A percentile compares a stretch with the other conserved stretches of the same genome.
Conservation (phyloP, 2,113 vertebrate species). For the Ammodytes marinus region DNA sequence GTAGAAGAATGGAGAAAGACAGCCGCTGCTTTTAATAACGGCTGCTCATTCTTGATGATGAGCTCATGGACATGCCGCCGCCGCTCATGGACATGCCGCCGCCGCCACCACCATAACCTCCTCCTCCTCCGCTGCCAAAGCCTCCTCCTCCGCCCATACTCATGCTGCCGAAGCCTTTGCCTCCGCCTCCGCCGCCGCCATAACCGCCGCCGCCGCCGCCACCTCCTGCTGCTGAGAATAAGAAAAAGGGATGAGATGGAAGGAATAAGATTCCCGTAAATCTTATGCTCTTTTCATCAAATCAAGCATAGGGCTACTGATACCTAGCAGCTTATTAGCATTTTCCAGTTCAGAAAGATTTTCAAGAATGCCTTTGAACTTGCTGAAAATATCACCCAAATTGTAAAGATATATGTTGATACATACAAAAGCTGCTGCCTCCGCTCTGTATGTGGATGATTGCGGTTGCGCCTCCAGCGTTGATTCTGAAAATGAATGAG, state of each 20-base stretch:
- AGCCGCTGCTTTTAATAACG: slow-evolving; percentile 25
- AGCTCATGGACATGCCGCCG: background rate
- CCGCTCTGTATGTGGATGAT: slow-evolving; percentile 75
- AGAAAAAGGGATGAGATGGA: background rate
- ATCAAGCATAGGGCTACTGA: background rate
- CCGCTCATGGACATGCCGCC: background rate
- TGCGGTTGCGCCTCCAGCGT: slow-evolving; percentile 43
- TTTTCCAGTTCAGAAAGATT: no score
- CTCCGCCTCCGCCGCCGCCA: background rate
- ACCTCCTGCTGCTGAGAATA: slow-evolving; percentile 23
- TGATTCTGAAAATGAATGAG: slow-evolving; percentile 64
- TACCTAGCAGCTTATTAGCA: no score
- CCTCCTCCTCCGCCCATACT: background rate
- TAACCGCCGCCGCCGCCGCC: background rate
- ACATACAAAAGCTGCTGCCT: slow-evolving; percentile 50
- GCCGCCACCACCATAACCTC: background rate
- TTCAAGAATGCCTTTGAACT: background rate
- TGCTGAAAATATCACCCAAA: background rate
- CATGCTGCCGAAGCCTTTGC: background rate
- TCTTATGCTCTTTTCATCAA: background rate
- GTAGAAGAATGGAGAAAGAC: slow-evolving; percentile 12
- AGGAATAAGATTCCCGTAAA: background rate
- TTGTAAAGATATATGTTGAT: background rate
- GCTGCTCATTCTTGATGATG: background rate
- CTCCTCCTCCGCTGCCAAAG: background rate